Base-by-base conservation (phyloP, 2,888 invertebrate species). In the Stenchaetothrips biformis region DNA sequence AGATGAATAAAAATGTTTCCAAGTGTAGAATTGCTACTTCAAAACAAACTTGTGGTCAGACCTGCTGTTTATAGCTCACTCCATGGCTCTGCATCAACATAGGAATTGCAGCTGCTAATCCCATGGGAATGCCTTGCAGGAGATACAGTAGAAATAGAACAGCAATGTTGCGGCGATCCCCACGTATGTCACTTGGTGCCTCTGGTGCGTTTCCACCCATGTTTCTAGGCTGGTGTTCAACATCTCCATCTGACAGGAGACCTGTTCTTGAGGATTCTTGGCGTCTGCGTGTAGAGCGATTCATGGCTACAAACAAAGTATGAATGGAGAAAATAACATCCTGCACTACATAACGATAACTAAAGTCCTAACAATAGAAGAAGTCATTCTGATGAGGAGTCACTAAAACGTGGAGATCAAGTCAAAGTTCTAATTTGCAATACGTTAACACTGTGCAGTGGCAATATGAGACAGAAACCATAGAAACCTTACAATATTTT, bases 101-200 rank as follows among this genome's bases (percentile, higher is more conserved):
- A 0, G 99, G 99, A 83, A 99, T 93, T 48, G 98, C 96, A 27
- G 95, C 94, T 77, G 95, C 95, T 48, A 99, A 88, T 0, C 99
- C 99, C 4, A 99, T 88, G 0, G 99, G 99, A 86, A 96, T 94
- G 8, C 99, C 99, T 90, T 97, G 96, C 37, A 99, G 89, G 77
- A 99, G 91, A 86, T 99, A 99, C 7, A 99, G 89, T 86, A 98
- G 96, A 83, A 98, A 90, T 79, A 99, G 89, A 81, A 99, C 90
- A 18, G 93, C 91, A 83, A 98, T 95, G 86, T 95, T 98, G 80
- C 90, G 86, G 84, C 91, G 90, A 87, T 96, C 95, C 18, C 95
- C 95, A 25, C 67, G 21, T 8, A 74, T 25, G 25, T 74, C 67
- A 74, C 67, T 74, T 11, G 67, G 67, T 11, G 11, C 21, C 25